phyloP scores from a whole-genome alignment of 2,113 vertebrate species.

The Thryonomys swinderianus region DNA sequence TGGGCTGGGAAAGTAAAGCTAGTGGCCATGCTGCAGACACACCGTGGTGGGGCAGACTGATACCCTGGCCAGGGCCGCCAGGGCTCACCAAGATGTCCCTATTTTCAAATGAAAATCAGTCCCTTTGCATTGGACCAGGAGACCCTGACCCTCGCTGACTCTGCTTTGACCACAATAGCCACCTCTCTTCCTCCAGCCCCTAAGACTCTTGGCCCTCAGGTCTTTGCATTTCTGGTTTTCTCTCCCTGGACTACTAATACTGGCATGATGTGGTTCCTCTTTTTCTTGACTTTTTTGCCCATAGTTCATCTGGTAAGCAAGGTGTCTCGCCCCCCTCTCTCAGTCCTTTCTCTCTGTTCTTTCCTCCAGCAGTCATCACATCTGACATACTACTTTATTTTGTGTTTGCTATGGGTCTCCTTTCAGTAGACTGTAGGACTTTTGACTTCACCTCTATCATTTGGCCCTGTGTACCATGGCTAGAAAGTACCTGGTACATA shows the following conservation, averaged over 20 bases:
- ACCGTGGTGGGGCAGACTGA: background rate
- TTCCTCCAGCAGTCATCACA: too few species aligned
- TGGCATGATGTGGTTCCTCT: background rate
- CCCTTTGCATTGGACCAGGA: background rate
- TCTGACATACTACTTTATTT: background rate
- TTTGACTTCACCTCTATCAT: background rate
- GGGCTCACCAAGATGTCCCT: background rate
- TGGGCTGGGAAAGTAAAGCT: background rate
- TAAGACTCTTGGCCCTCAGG: background rate
- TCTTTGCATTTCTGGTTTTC: background rate
- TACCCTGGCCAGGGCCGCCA: background rate
- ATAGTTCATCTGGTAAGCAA: background rate
- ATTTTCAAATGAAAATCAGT: background rate
- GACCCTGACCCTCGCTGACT: background rate
- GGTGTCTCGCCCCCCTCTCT: background rate
- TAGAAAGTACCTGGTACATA: background rate
- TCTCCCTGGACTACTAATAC: background rate
- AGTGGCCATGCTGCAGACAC: background rate
- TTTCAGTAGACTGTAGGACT: background rate
- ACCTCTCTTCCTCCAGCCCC: background rate
- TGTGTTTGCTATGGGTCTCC: background rate
- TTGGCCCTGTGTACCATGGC: background rate
- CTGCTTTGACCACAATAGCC: background rate
- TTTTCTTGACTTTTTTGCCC: background rate
- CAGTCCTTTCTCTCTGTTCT: too few species aligned